These are phyloP conservation scores for Coelinius sp. DNA, from an alignment of 2,888 invertebrate species.

Conservation along the genomic window DNA sequence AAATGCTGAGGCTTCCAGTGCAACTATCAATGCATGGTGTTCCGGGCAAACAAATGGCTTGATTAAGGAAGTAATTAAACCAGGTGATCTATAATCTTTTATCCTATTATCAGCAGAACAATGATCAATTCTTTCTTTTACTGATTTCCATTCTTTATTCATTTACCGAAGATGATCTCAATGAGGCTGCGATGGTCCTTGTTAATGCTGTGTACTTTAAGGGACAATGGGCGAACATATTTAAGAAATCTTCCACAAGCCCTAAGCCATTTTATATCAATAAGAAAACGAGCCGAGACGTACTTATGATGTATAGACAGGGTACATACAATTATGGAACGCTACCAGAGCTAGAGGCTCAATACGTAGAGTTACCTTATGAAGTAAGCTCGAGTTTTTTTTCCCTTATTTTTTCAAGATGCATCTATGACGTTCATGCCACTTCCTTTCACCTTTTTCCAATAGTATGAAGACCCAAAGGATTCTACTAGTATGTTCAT, in stretches of 20 bases:
- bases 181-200: conserved; percentile 79
- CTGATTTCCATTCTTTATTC: not conserved
- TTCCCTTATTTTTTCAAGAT: no score
- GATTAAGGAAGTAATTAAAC: conserved; percentile 82
- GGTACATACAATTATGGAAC: conserved; percentile 71
- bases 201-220: conserved; percentile 88
- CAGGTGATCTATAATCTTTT: conserved; percentile 62
- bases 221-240: conserved; percentile 75
- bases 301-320: conserved; percentile 80
- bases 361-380: conserved; percentile 80
- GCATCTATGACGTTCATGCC: not conserved
- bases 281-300: conserved; percentile 72
- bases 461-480: conserved; percentile 14
- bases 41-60: conserved; percentile 84
- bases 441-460: not conserved
- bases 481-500: conserved; percentile 79
- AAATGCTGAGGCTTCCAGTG: conserved; percentile 67
- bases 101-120: not conserved
- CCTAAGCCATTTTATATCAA: conserved; percentile 75
- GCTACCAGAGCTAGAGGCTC: conserved; percentile 72
- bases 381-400: no score
- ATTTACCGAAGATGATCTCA: conserved; percentile 71
- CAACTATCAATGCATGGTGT: conserved; percentile 85
- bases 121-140: not conserved
- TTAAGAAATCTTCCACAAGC: not conserved